Conservation (phyloP, 2,113 vertebrate species). For the Crotalus helleri region DNA sequence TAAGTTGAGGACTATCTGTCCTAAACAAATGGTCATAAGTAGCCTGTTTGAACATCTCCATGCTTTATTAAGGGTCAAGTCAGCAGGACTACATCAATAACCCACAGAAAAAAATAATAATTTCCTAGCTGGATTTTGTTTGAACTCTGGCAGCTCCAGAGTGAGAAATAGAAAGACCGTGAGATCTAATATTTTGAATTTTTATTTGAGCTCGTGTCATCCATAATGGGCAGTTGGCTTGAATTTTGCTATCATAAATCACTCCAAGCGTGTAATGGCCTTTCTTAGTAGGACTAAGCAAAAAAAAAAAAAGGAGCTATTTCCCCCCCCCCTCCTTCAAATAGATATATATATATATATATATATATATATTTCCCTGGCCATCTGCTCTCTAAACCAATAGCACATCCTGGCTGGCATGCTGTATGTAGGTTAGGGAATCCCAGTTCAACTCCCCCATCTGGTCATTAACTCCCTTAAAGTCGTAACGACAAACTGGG, state of each 20-base stretch:
- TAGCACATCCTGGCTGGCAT: neutral
- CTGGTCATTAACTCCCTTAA: neutral
- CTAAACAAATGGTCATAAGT: neutral
- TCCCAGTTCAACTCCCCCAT: neutral
- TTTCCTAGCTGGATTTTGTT: neutral
- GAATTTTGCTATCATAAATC: neutral
- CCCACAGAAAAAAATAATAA: neutral
- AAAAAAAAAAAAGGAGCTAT: neutral
- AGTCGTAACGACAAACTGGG: neutral
- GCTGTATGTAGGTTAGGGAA: neutral
- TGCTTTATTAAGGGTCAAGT: neutral
- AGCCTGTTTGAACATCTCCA: neutral
- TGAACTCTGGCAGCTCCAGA: neutral
- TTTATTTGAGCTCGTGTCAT: neutral
- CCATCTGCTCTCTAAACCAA: neutral
- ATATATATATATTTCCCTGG: neutral
- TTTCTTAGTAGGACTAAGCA: neutral
- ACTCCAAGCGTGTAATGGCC: neutral
- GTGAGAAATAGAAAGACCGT: neutral
- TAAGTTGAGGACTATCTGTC: no score
- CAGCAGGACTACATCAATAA: neutral
- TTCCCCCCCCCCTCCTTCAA: neutral
- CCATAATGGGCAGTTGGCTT: neutral
- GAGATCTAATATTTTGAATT: neutral
- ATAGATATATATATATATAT: neutral